phyloP scores from a whole-genome alignment of 2,113 vertebrate species.

The Herpetotheres cachinnans region DNA sequence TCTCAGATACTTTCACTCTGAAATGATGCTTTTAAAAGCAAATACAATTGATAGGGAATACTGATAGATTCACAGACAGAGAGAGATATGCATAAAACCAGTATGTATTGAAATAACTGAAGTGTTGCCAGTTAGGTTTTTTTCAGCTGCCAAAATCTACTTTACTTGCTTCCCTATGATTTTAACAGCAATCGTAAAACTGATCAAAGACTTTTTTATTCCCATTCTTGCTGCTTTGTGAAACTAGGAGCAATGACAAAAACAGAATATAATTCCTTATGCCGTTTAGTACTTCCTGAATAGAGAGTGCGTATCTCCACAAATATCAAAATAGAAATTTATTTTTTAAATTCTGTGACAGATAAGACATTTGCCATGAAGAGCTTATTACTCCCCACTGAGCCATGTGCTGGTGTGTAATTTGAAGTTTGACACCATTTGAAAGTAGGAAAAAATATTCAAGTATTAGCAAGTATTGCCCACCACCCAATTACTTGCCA shows the following conservation, averaged over 20 bases:
- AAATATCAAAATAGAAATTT: not conserved
- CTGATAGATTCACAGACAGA: not conserved
- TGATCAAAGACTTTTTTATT: not conserved
- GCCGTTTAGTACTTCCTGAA: not conserved
- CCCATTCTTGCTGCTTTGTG: not conserved
- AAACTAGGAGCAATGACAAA: not conserved
- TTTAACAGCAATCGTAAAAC: not conserved
- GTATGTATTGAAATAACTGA: not conserved
- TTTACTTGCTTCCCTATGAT: not conserved
- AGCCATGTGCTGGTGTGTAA: not conserved
- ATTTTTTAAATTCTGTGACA: not conserved
- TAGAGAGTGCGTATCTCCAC: not conserved
- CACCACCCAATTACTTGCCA: not conserved
- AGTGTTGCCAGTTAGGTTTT: not conserved
- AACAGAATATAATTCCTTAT: not conserved
- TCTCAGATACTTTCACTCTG: not conserved
- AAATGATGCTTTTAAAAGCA: not conserved
- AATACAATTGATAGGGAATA: not conserved
- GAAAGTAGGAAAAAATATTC: not conserved
- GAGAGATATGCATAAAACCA: not conserved
- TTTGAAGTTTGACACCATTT: not conserved
- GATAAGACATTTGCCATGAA: not conserved
- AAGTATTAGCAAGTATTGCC: not conserved
- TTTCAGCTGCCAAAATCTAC: not conserved
- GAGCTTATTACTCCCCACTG: not conserved